Evolutionary conservation across 2,888 invertebrate genomes (phyloP).

Genomic region (Microctonus brassicae): DNA sequence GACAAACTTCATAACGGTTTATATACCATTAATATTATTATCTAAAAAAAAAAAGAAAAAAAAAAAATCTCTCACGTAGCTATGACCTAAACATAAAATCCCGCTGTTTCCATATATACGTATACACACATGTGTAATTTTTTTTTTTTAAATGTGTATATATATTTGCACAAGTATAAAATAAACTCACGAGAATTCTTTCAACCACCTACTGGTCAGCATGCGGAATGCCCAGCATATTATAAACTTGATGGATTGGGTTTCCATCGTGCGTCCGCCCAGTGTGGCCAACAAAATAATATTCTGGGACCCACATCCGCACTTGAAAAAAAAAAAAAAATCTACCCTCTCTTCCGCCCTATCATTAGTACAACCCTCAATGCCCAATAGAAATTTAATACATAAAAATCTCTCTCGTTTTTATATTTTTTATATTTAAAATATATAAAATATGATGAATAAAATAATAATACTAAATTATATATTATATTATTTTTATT

Average conservation of each 20-base stretch:
- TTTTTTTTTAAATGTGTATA: no score
- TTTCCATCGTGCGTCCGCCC: not conserved
- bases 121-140: no score
- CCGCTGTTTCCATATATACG: not conserved
- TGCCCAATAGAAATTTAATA: conserved; percentile 17
- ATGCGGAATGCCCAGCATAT: conserved; percentile 43
- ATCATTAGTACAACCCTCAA: not conserved
- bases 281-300: not conserved
- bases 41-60: not conserved
- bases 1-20: conserved; percentile 15
- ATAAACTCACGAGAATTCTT: conserved; percentile 37
- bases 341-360: not conserved
- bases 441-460: no score
- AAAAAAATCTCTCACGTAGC: no score
- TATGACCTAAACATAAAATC: no score
- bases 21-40: conserved; percentile 11
- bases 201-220: conserved; percentile 34
- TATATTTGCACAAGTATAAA: not conserved
- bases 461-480: conserved; percentile 25
- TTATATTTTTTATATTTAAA: no score
- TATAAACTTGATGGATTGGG: conserved; percentile 44
- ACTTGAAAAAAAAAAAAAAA: not conserved
- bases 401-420: no score
- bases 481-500: not conserved
- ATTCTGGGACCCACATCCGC: conserved; percentile 3